Evolutionary conservation across 2,888 invertebrate genomes (phyloP).

Genomic region (Eremobia ochroleuca): DNA sequence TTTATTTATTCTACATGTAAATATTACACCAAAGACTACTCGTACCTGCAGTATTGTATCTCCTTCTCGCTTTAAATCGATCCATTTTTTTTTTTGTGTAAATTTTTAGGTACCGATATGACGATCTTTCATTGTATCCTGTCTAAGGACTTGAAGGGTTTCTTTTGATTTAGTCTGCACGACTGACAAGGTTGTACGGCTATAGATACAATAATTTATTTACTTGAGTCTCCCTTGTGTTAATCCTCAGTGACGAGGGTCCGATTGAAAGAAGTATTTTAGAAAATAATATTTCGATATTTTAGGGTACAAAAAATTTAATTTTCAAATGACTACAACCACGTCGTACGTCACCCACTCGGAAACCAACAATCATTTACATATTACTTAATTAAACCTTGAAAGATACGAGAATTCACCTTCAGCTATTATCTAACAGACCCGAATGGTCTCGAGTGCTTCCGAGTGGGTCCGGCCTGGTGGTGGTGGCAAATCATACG

Average conservation of each 20-base stretch:
- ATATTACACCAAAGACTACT: not conserved
- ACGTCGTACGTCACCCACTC: slow-evolving; percentile 8
- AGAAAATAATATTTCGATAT: not conserved
- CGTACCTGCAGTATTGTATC: not conserved
- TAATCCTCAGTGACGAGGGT: slow-evolving; percentile 22
- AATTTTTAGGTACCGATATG: not conserved
- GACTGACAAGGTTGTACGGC: not conserved
- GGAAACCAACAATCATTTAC: slow-evolving; percentile 20
- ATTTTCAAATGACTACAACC: not conserved
- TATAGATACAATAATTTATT: not conserved
- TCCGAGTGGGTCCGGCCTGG: slow-evolving; percentile 8
- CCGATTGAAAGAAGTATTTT: not conserved
- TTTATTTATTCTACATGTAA: not conserved
- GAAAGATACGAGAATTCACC: slow-evolving; percentile 22
- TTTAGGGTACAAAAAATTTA: not conserved
- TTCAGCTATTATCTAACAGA: slow-evolving; percentile 41
- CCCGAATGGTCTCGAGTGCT: slow-evolving; percentile 2
- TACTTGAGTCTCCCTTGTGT: not conserved
- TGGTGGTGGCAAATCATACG: slow-evolving; percentile 12
- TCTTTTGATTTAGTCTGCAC: not conserved
- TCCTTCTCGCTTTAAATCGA: not conserved
- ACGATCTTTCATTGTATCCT: not conserved
- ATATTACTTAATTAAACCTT: slow-evolving; percentile 45
- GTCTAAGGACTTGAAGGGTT: not conserved
- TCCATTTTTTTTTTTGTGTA: too few species aligned